Conservation (phyloP, 2,888 invertebrate genomes). For the Brachyptera risi region DNA sequence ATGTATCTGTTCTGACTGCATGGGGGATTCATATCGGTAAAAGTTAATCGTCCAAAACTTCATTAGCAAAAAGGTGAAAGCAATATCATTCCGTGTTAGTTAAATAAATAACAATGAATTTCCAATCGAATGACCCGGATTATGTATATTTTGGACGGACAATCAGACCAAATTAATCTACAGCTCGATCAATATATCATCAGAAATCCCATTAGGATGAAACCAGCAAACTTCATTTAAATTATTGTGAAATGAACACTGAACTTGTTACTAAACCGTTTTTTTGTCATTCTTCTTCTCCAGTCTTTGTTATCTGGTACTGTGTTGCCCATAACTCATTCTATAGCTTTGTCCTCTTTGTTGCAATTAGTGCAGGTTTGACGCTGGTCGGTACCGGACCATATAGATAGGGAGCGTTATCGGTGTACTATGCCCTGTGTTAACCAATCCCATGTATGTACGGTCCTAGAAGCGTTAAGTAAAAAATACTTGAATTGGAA, state of each 20-base stretch:
- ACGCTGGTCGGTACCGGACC: too few species aligned
- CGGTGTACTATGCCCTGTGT: neutral
- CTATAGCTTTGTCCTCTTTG: conserved; percentile 4
- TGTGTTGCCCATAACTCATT: neutral
- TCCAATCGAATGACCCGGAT: conserved; percentile 10
- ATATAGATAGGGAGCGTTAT: neutral
- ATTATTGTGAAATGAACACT: conserved; percentile 2
- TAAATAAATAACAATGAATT: conserved; percentile 7
- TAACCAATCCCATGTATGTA: too few species aligned
- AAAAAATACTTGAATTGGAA: too few species aligned
- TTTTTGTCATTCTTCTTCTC: conserved; percentile 10
- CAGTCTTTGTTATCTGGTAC: conserved; percentile 6
- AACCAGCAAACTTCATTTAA: conserved; percentile 13
- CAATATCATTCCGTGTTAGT: too few species aligned
- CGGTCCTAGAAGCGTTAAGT: too few species aligned
- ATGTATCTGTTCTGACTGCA: too few species aligned
- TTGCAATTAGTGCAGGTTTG: conserved; percentile 9
- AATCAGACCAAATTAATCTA: conserved; percentile 4
- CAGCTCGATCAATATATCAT: conserved; percentile 1
- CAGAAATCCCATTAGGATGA: neutral
- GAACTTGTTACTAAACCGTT: conserved; percentile 12
- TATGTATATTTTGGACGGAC: conserved; percentile 1
- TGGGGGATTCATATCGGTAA: too few species aligned
- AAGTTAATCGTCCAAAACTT: too few species aligned
- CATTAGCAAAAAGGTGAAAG: too few species aligned